phyloP scores from a whole-genome alignment of 1,140 invertebrate species.

The Schlechtendalia chinensis region DNA sequence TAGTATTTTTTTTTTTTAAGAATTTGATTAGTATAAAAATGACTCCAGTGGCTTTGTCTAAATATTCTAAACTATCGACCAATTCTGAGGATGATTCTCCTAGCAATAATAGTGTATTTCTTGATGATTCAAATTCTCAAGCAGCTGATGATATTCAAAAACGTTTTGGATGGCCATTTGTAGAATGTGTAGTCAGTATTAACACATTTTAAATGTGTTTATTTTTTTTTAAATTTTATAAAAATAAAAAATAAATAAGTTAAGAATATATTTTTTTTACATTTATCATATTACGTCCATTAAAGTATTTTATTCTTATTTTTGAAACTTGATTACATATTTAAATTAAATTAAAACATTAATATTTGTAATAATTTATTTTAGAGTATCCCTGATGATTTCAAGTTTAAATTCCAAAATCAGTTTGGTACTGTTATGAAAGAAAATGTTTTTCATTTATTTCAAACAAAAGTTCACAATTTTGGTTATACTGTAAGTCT shows the following conservation, averaged over 20 bases:
- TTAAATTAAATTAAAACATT: too few species aligned
- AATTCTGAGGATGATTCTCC: not conserved
- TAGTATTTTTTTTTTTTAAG: constrained; percentile 38
- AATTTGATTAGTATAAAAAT: constrained; percentile 60
- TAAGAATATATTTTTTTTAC: too few species aligned
- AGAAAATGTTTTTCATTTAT: constrained; percentile 68
- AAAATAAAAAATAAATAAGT: too few species aligned
- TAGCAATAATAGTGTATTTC: not conserved
- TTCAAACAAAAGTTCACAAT: constrained; percentile 77
- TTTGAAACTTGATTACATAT: too few species aligned
- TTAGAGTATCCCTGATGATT: constrained; percentile 56
- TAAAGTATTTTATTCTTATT: too few species aligned
- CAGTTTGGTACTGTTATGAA: constrained; percentile 79
- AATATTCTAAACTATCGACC: constrained; percentile 51
- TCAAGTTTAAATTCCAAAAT: constrained; percentile 68
- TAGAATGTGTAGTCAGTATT: constrained; percentile 60
- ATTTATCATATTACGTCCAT: too few species aligned
- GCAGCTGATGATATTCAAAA: constrained; percentile 51
- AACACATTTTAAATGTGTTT: not conserved
- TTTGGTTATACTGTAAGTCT: constrained; percentile 72
- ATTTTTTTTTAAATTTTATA: not conserved
- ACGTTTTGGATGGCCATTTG: constrained; percentile 56
- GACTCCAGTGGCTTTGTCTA: constrained; percentile 70
- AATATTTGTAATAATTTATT: too few species aligned
- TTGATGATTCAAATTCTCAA: constrained; percentile 33